These are phyloP conservation scores for Corythoichthys intestinalis DNA, from an alignment of 2,113 vertebrate genomes.

Conservation along the genomic window DNA sequence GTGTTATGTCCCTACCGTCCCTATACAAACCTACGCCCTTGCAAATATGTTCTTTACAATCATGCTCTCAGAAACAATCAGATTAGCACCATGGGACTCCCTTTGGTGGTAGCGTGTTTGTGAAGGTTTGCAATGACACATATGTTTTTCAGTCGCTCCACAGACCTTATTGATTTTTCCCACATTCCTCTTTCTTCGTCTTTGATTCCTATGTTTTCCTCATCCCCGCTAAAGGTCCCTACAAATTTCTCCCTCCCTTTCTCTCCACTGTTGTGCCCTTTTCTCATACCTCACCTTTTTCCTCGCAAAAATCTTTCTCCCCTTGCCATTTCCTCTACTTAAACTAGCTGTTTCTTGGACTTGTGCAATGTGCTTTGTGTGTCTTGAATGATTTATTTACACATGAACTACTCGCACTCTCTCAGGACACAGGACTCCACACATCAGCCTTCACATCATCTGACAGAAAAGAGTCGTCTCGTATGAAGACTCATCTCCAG, in stretches of 20 bases:
- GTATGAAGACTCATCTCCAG: constrained; percentile 32
- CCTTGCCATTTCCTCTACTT: constrained; percentile 6
- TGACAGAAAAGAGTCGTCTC: constrained; percentile 28
- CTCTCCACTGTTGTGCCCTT: constrained; percentile 22
- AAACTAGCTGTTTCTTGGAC: background rate
- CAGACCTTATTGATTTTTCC: constrained; percentile 78
- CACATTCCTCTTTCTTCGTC: constrained; percentile 63
- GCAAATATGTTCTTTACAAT: constrained; percentile 23
- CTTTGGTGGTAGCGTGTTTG: too few species aligned
- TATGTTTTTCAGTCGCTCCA: constrained; percentile 69
- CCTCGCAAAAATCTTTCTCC: constrained; percentile 10
- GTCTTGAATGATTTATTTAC: constrained; percentile 18
- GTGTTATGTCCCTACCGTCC: too few species aligned
- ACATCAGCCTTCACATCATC: constrained; percentile 10
- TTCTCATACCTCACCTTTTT: constrained; percentile 16
- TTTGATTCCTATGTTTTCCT: constrained; percentile 19
- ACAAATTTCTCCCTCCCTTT: constrained; percentile 43
- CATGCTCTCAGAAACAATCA: constrained; percentile 12
- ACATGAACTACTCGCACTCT: constrained; percentile 6
- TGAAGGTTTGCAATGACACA: constrained; percentile 65
- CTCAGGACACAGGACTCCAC: constrained; percentile 17
- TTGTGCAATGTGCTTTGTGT: constrained; percentile 3
- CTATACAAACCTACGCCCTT: background rate
- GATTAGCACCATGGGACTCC: constrained; percentile 30
- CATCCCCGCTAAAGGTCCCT: constrained; percentile 30